These are phyloP conservation scores for Nerophis ophidion DNA, from an alignment of 2,113 vertebrate genomes.

Conservation along the genomic window DNA sequence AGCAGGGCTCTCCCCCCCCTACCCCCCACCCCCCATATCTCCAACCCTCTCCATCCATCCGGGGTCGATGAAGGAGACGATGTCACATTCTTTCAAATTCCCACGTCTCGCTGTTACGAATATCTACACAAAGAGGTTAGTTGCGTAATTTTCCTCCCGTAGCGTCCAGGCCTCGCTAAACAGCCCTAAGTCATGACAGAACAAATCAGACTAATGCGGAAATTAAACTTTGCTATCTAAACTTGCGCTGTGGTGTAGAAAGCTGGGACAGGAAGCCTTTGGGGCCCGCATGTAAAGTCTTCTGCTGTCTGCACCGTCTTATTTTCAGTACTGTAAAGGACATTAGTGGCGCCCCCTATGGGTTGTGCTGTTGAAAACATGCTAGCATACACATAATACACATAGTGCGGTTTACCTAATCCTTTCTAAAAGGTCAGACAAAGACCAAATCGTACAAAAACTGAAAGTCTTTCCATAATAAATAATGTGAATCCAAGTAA, in stretches of 20 bases:
- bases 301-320: constrained; percentile 12
- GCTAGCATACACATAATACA: too few relatives aligned
- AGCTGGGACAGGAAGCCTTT: constrained; percentile 24
- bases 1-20: constrained; percentile 12
- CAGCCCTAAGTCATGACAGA: constrained; percentile 28
- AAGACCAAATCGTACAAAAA: too few relatives aligned
- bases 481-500: too few relatives aligned
- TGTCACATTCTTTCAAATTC: constrained; percentile 9
- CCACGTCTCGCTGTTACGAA: neutral
- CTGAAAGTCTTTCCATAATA: too few relatives aligned
- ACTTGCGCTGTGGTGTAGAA: constrained; percentile 32
- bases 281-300: constrained; percentile 19
- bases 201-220: constrained; percentile 29
- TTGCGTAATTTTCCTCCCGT: constrained; percentile 22
- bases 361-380: too few relatives aligned
- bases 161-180: constrained; percentile 24
- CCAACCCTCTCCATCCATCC: neutral
- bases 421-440: too few relatives aligned
- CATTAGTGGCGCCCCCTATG: too few relatives aligned
- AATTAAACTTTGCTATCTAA: constrained; percentile 28
- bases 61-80: constrained; percentile 11
- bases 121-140: neutral
- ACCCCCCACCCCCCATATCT: neutral
- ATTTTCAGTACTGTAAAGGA: too few relatives aligned
- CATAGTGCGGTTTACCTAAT: too few relatives aligned